phyloP scores from a whole-genome alignment of 2,888 invertebrate species.

The Drosophila villosipedis region DNA sequence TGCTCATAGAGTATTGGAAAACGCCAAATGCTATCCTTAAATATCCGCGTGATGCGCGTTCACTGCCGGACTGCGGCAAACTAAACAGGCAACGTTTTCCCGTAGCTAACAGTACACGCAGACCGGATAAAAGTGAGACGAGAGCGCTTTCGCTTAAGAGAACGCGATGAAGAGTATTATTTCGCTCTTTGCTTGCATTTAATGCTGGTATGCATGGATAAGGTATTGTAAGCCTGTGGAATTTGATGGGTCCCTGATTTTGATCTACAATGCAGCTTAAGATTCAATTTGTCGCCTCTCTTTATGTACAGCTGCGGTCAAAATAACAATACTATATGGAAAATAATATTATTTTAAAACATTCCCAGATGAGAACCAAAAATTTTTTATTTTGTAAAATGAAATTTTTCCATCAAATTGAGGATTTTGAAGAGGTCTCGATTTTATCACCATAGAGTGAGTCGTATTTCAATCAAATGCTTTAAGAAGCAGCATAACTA shows the following conservation, averaged over 20 bases:
- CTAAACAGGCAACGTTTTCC: conserved; percentile 50
- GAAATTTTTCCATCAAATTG: not conserved
- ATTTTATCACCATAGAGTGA: not conserved
- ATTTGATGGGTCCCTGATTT: conserved; percentile 37
- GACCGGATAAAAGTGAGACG: conserved; percentile 47
- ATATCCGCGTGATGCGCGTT: conserved; percentile 67
- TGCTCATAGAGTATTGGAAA: conserved; percentile 10
- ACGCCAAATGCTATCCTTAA: conserved; percentile 36
- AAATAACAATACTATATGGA: not conserved
- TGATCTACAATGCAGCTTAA: conserved; percentile 51
- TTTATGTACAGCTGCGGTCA: not conserved
- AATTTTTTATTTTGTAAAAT: not conserved
- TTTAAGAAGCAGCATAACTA: not conserved
- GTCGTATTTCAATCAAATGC: not conserved
- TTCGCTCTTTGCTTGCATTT: conserved; percentile 19
- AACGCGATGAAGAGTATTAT: not conserved
- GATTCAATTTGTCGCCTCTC: conserved; percentile 61
- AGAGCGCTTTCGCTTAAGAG: conserved; percentile 53
- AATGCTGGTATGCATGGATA: conserved; percentile 1
- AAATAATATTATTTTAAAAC: not conserved
- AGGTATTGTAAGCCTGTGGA: conserved; percentile 5
- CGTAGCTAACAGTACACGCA: conserved; percentile 39
- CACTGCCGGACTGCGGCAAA: conserved; percentile 77
- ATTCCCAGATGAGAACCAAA: not conserved
- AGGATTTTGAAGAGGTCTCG: not conserved